phyloP scores from a whole-genome alignment of 2,797 vertebrate genomes.

The Anabas testudineus region DNA sequence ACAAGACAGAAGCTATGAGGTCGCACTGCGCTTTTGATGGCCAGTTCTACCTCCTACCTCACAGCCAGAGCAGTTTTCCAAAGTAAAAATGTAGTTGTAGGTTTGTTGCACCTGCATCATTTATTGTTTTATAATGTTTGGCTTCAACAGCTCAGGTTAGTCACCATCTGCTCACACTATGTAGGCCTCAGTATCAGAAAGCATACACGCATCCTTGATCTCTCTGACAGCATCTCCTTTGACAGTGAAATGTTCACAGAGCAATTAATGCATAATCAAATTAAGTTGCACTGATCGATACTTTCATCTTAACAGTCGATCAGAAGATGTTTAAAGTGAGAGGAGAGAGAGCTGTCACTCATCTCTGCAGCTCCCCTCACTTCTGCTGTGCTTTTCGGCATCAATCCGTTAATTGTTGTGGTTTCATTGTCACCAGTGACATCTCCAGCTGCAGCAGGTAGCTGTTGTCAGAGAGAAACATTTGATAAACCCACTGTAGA shows the following conservation, averaged over 20 bases:
- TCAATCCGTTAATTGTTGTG: slow-evolving; percentile 6
- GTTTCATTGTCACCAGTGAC: slow-evolving; percentile 12
- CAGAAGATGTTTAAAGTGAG: slow-evolving; percentile 16
- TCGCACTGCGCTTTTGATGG: not conserved
- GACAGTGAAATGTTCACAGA: not conserved
- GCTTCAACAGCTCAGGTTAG: slow-evolving; percentile 5
- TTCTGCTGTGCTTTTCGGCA: not conserved
- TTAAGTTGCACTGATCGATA: slow-evolving; percentile 28
- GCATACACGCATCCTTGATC: slow-evolving; percentile 19
- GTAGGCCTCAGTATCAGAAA: not conserved
- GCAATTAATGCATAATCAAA: slow-evolving; percentile 8
- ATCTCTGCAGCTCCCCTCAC: not conserved
- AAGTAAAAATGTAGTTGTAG: not conserved
- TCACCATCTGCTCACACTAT: slow-evolving; percentile 6
- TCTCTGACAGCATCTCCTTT: slow-evolving; percentile 6
- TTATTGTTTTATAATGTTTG: slow-evolving; percentile 8
- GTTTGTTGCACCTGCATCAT: slow-evolving; percentile 2
- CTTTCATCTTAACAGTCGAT: slow-evolving; percentile 27
- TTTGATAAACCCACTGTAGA: slow-evolving; percentile 5
- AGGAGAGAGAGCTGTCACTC: not conserved
- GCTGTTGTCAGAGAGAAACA: not conserved
- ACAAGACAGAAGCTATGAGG: slow-evolving; percentile 2
- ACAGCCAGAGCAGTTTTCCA: not conserved
- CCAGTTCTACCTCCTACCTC: not conserved
- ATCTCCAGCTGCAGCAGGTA: not conserved